Evolutionary conservation across 2,113 vertebrate species (phyloP).

Genomic region (Poeciliopsis prolifica): DNA sequence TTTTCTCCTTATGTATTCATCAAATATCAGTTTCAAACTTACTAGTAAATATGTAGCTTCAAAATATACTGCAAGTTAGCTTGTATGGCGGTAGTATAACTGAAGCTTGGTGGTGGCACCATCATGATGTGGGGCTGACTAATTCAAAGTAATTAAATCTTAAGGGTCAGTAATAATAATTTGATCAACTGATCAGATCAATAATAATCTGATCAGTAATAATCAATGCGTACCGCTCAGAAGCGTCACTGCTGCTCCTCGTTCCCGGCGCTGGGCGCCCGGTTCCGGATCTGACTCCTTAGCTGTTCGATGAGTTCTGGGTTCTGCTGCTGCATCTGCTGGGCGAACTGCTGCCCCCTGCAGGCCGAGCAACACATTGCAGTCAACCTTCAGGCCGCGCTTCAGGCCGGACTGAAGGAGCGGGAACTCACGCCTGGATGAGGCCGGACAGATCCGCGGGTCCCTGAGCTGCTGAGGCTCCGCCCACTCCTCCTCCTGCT

Average conservation of each 20-base stretch:
- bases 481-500: conserved; percentile 19
- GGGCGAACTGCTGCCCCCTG: conserved; percentile 88
- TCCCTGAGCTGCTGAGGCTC: conserved; percentile 64
- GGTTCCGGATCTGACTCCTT: conserved; percentile 91
- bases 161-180: too few relatives aligned
- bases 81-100: too few relatives aligned
- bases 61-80: too few relatives aligned
- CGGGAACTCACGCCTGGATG: conserved; percentile 91
- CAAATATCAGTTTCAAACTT: too few relatives aligned
- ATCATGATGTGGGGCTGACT: too few relatives aligned
- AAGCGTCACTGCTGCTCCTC: conserved; percentile 87
- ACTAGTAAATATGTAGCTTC: too few relatives aligned
- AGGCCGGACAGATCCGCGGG: conserved; percentile 89
- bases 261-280: conserved; percentile 89
- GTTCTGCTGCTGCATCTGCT: conserved; percentile 98
- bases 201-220: too few relatives aligned
- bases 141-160: too few relatives aligned
- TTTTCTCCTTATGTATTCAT: too few relatives aligned
- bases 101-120: too few relatives aligned
- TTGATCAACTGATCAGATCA: too few relatives aligned
- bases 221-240: not conserved
- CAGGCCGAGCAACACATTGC: not conserved
- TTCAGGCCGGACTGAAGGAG: not conserved
- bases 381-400: too few relatives aligned
- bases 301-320: conserved; percentile 95